These are phyloP conservation scores for Atherinosoma microstoma DNA, from an alignment of 2,797 vertebrate genomes.

Conservation along the genomic window DNA sequence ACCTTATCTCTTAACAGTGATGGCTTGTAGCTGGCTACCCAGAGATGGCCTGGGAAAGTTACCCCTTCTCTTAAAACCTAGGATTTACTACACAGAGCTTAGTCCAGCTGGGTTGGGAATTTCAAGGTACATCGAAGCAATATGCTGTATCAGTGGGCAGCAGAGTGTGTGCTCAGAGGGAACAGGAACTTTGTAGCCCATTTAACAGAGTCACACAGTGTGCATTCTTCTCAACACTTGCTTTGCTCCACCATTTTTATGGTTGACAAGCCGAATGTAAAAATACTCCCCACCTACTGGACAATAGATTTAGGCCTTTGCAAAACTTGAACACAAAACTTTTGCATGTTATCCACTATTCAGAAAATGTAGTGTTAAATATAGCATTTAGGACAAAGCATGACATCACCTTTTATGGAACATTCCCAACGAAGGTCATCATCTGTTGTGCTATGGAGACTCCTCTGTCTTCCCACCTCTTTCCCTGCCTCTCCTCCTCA, in stretches of 20 bases:
- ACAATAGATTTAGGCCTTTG: constrained; percentile 56
- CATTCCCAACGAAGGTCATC: constrained; percentile 77
- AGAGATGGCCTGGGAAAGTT: constrained; percentile 49
- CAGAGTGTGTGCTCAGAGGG: constrained; percentile 69
- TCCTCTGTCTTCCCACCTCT: constrained; percentile 58
- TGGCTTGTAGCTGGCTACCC: constrained; percentile 62
- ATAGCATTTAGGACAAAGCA: constrained; percentile 80
- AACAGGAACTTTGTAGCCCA: constrained; percentile 57
- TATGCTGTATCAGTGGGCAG: constrained; percentile 69
- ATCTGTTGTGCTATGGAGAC: constrained; percentile 58
- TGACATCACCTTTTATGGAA: constrained; percentile 69
- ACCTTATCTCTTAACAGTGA: constrained; percentile 74
- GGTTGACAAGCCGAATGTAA: constrained; percentile 70
- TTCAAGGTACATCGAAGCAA: constrained; percentile 66
- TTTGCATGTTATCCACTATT: constrained; percentile 44
- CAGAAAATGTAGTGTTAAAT: constrained; percentile 63
- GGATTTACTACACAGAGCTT: constrained; percentile 72
- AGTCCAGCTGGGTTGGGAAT: constrained; percentile 65
- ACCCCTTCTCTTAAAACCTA: constrained; percentile 62
- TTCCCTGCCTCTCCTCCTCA: constrained; percentile 59
- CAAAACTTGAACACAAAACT: constrained; percentile 58
- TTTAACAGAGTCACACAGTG: constrained; percentile 70
- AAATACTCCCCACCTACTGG: constrained; percentile 57
- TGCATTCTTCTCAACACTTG: constrained; percentile 68
- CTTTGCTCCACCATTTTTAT: constrained; percentile 58